A percentile compares a stretch with the other conserved stretches of the same genome.
Conservation (phyloP, 2,797 vertebrate species). For the Denticeps clupeoides region DNA sequence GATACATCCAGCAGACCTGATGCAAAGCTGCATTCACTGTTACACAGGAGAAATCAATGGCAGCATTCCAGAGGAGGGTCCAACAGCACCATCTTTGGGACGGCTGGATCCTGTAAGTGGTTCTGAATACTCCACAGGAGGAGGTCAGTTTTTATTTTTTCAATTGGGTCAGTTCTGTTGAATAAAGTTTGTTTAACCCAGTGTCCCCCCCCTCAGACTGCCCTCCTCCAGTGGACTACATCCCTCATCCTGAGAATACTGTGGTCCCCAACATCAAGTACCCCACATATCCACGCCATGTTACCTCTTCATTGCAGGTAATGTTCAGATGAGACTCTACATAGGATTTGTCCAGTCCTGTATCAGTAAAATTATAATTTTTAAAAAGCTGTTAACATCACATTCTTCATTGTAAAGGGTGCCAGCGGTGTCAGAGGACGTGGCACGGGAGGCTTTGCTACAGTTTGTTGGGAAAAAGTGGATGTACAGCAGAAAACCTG, state of each 20-base stretch:
- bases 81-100: conserved; percentile 43
- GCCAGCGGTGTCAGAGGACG: conserved; percentile 60
- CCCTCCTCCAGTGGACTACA: conserved; percentile 24
- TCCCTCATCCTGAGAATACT: conserved; percentile 20
- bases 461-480: conserved; percentile 64
- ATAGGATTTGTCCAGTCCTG: neutral
- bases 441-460: conserved; percentile 65
- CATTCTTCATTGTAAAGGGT: conserved; percentile 35
- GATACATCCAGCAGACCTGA: no score
- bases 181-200: neutral
- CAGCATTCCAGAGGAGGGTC: conserved; percentile 51
- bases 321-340: no score
- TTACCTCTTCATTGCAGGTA: no score
- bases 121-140: conserved; percentile 34
- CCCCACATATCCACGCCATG: no score
- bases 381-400: neutral
- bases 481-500: conserved; percentile 62
- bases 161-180: neutral
- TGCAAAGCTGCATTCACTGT: no score
- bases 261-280: no score
- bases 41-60: conserved; percentile 50
- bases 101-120: conserved; percentile 49
- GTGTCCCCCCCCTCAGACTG: conserved; percentile 12
- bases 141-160: conserved; percentile 24
- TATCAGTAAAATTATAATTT: neutral